These are phyloP conservation scores for Pachymerium ferrugineum DNA, from an alignment of 2,888 invertebrate genomes.

Conservation along the genomic window DNA sequence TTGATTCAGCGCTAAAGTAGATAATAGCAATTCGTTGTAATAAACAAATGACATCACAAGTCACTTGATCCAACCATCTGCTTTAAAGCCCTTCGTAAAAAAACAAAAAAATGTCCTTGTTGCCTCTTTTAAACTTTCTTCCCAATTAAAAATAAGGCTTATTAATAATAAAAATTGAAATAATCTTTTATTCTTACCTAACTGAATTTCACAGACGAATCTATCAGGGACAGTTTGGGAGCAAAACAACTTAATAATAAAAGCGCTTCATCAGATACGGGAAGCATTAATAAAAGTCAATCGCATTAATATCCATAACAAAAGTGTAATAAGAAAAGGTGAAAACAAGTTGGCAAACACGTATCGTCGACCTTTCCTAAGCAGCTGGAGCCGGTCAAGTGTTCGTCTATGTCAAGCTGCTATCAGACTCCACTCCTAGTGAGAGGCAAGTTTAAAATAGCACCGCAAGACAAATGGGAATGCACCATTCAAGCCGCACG, in stretches of 20 bases:
- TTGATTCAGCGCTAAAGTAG: background rate
- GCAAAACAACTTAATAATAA: background rate
- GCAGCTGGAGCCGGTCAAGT: conserved; percentile 9
- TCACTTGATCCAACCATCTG: background rate
- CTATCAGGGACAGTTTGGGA: background rate
- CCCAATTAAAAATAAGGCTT: background rate
- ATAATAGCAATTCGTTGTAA: background rate
- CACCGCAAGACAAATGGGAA: conserved; percentile 9
- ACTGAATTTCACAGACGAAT: background rate
- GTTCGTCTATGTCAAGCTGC: background rate
- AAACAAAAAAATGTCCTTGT: background rate
- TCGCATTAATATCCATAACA: background rate
- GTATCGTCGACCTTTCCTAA: background rate
- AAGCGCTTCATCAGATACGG: too few relatives aligned
- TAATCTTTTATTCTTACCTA: background rate
- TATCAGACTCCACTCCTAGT: background rate
- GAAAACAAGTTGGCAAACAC: background rate
- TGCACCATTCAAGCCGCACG: conserved; percentile 1
- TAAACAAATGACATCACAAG: background rate
- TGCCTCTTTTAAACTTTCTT: background rate
- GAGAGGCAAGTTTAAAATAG: conserved; percentile 13
- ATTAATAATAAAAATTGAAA: background rate
- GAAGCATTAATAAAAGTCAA: background rate
- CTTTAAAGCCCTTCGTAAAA: background rate
- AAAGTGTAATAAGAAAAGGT: background rate